Evolutionary conservation across 2,113 vertebrate species (phyloP), one percentile per base, ranked within the genome.

Genomic region (Corythaixoides concolor): DNA sequence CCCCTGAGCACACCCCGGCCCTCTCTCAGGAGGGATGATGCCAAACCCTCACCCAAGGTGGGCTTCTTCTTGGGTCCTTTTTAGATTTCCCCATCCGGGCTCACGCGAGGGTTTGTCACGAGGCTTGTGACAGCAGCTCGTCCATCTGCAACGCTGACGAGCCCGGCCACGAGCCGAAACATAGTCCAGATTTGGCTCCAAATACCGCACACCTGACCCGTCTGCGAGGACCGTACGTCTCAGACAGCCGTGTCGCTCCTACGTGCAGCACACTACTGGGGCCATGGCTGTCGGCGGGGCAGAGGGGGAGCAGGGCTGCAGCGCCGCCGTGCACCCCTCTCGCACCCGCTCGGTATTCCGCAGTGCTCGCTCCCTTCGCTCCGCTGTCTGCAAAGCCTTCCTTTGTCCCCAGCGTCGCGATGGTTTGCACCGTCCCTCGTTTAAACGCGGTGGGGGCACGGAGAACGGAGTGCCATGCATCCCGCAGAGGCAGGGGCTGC

Each of bases 151-250:
- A 23, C 0, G 0, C 52, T 28, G 73, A 85, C 56, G 63, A 87
- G 49, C 28, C 52, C 53, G 4, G 47, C n/a, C 67, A 35, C 12
- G 19, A 15, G 70, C 68, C 84, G 70, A 80, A 75, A 68, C 14
- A 8, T 8, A 20, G 58, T 50, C 72, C 79, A 77, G 77, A 70
- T 83, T 49, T 13, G 3, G 50, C 79, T 86, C 37, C n/a, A 4
- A 62, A 32, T 6, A 33, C 39, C 1, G 0, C 0, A 0, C 7
- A 52, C 41, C 66, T 47, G 64, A 58, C 59, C 50, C 0, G 0
- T 17, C 43, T 33, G 49, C 27, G 55, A 47, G 37, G 22, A 45
- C 5, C 21, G 1, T 8, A 3, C 8, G 0, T 26, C 60, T 45
- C 56, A 23, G 81, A 28, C 1, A 26, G 68, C 23, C 0, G 0